Evolutionary conservation across 2,888 invertebrate genomes (phyloP), one percentile per base, ranked within the genome.

Genomic region (Xestia rhomboidea): DNA sequence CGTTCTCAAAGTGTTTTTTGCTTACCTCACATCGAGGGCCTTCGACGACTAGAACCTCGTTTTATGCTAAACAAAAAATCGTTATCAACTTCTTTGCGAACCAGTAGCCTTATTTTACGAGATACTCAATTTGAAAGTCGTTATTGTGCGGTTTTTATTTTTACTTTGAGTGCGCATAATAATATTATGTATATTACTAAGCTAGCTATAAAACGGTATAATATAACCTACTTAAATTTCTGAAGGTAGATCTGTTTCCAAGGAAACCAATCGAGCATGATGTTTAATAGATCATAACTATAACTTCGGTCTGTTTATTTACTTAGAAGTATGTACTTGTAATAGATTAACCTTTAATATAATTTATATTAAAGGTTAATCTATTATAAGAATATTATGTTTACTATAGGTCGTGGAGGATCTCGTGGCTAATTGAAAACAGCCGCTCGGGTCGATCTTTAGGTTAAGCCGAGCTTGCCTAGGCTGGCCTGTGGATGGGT

Each of bases 11-110:
- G 86, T 82, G 76, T 77, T 88, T 88, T 81, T 41, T 41, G 11
- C 41, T 41, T 84, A 84, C 82, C 87, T 75, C 54, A 54, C 51
- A 73, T 70, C 49, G 57, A 79, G 77, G 66, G 73, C 73, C 54
- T 76, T 69, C 72, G 64, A 70, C 57, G 73, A 41, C 68, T 82
- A 72, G 73, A 83, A 80, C 49, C 70, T 81, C 75, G 76, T 89
- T 90, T 87, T 77, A 84, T 81, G 82, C 73, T 83, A 84, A 89
- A 83, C 79, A 82, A 82, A 81, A 79, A 86, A 74, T 68, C 66
- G 66, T 84, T 87, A 81, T 80, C 73, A 57, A 69, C 74, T 73
- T 78, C 73, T 77, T 71, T 66, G 64, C 68, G 54, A 74, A 76
- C 66, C 41, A 51, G 68, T 30, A 70, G 73, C 64, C 51, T n/a